phyloP scores from a whole-genome alignment of 2,888 invertebrate genomes.

The Sminthurinus aureus region DNA sequence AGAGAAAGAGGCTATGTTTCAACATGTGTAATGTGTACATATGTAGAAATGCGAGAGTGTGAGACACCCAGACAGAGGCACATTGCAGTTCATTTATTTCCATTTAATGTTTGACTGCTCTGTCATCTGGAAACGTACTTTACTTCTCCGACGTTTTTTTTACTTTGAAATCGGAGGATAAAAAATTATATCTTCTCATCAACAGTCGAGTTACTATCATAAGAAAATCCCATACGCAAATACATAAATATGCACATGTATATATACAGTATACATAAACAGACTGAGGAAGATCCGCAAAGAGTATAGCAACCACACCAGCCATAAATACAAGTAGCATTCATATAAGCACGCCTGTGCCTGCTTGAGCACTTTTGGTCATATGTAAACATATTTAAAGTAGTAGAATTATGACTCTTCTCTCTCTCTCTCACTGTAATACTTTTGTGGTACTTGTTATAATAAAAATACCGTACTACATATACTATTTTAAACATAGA shows the following conservation, averaged over 20 bases:
- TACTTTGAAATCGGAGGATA: background rate
- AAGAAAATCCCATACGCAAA: background rate
- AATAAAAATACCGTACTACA: too few relatives aligned
- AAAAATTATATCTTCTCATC: constrained; percentile 27
- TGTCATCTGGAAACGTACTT: constrained; percentile 32
- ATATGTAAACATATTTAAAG: too few relatives aligned
- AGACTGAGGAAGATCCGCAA: background rate
- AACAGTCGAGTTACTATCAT: constrained; percentile 6
- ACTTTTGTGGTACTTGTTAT: too few relatives aligned
- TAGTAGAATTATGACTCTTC: too few relatives aligned
- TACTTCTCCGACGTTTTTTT: constrained; percentile 20
- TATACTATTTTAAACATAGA: too few relatives aligned
- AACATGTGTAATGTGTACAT: background rate
- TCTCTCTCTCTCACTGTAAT: too few relatives aligned
- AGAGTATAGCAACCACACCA: background rate
- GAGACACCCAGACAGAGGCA: background rate
- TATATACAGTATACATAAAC: background rate
- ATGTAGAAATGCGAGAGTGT: background rate
- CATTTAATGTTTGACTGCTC: constrained; percentile 30
- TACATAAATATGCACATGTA: background rate
- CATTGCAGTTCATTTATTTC: constrained; percentile 25
- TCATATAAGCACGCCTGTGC: too few relatives aligned
- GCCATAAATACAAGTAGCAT: background rate
- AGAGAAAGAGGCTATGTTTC: background rate
- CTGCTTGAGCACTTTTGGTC: too few relatives aligned